phyloP scores from a whole-genome alignment of 2,888 invertebrate species.

The Agrochola circellaris region DNA sequence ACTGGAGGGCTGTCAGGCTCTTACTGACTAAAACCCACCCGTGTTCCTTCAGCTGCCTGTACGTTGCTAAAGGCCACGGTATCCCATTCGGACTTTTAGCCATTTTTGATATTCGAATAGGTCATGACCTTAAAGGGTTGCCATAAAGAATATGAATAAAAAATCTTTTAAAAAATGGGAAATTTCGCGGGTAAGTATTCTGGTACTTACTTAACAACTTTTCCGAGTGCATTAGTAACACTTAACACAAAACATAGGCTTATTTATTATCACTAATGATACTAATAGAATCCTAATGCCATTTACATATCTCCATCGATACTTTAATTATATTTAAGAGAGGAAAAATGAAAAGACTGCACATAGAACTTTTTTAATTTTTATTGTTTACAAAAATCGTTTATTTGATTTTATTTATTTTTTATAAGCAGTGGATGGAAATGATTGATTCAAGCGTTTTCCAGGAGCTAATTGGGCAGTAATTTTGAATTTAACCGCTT shows the following conservation, averaged over 20 bases:
- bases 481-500: neutral
- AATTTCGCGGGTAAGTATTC: no score
- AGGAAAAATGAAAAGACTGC: constrained; percentile 63
- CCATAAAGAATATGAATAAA: no score
- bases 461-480: neutral
- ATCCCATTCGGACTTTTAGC: no score
- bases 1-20: no score
- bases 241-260: neutral
- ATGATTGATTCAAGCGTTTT: constrained; percentile 10
- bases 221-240: neutral
- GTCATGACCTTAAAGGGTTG: no score
- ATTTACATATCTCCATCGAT: constrained; percentile 58
- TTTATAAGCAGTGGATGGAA: neutral
- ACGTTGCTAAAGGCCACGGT: no score
- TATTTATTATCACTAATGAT: constrained; percentile 29
- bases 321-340: constrained; percentile 50
- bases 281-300: constrained; percentile 23
- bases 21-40: no score
- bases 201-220: no score
- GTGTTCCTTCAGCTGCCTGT: no score
- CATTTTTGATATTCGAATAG: no score
- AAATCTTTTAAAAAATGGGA: no score
- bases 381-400: constrained; percentile 32
- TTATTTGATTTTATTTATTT: constrained; percentile 33
- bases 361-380: constrained; percentile 29